These are phyloP conservation scores for Gambusia affinis DNA, from an alignment of 2,113 vertebrate genomes.

Conservation along the genomic window DNA sequence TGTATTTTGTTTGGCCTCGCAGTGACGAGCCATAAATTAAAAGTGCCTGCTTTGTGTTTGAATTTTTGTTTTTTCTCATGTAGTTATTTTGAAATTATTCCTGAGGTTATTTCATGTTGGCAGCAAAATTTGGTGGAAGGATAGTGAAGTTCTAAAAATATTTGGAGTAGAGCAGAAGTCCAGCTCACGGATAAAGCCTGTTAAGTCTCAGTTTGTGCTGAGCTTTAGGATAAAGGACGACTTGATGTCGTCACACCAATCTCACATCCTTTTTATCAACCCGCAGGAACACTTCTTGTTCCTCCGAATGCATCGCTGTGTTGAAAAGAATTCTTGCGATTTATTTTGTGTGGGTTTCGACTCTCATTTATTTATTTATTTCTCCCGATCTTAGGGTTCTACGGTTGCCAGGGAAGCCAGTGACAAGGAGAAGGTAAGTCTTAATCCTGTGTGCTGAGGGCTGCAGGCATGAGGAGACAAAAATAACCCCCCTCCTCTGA, in stretches of 20 bases:
- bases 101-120: not conserved
- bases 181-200: not conserved
- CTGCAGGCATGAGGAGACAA: constrained; percentile 34
- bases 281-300: not conserved
- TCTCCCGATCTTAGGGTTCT: constrained; percentile 82
- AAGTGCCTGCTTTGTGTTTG: not conserved
- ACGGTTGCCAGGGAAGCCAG: constrained; percentile 95
- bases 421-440: constrained; percentile 92
- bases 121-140: not conserved
- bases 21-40: not conserved
- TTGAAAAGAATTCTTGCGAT: not conserved
- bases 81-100: not conserved
- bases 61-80: not conserved
- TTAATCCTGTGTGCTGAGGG: constrained; percentile 28
- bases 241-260: not conserved
- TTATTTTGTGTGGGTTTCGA: constrained; percentile 7
- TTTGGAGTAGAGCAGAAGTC: not conserved
- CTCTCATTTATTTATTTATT: constrained; percentile 36
- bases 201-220: not conserved
- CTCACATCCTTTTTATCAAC: not conserved
- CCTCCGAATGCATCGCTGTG: not conserved
- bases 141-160: not conserved
- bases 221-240: not conserved
- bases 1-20: not conserved
- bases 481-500: constrained; percentile 52